Conservation (phyloP, 2,888 invertebrate genomes). For the Pegoplata infirma region DNA sequence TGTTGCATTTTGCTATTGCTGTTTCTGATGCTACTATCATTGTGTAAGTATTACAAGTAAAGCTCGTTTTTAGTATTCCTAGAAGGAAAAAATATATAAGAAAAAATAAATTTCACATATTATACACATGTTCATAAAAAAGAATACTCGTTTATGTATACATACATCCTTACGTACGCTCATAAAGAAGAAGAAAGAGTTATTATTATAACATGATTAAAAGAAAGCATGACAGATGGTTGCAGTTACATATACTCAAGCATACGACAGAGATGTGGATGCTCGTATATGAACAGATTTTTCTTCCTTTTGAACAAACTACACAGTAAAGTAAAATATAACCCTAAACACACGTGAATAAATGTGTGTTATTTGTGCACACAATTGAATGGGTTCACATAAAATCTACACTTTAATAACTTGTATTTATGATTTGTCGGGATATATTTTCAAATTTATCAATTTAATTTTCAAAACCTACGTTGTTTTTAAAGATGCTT, state of each 20-base stretch:
- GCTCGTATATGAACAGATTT: no score
- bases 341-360: no score
- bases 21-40: not conserved
- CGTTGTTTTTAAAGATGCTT: no score
- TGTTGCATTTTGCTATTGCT: not conserved
- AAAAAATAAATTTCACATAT: not conserved
- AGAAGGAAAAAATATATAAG: not conserved
- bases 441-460: no score
- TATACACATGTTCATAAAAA: constrained; percentile 1
- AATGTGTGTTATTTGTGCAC: no score
- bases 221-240: constrained; percentile 44
- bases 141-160: not conserved
- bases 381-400: no score
- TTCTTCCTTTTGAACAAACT: not conserved
- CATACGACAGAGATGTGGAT: no score
- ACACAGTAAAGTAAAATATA: not conserved
- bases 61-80: not conserved
- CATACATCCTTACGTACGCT: no score
- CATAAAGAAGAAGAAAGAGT: not conserved
- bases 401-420: no score
- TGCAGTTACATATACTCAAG: not conserved
- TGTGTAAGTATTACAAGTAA: constrained; percentile 9
- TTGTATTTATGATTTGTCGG: no score
- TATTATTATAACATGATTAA: constrained; percentile 49
- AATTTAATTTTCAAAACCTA: no score